phyloP scores from a whole-genome alignment of 2,113 vertebrate species.

The Plotosus lineatus region DNA sequence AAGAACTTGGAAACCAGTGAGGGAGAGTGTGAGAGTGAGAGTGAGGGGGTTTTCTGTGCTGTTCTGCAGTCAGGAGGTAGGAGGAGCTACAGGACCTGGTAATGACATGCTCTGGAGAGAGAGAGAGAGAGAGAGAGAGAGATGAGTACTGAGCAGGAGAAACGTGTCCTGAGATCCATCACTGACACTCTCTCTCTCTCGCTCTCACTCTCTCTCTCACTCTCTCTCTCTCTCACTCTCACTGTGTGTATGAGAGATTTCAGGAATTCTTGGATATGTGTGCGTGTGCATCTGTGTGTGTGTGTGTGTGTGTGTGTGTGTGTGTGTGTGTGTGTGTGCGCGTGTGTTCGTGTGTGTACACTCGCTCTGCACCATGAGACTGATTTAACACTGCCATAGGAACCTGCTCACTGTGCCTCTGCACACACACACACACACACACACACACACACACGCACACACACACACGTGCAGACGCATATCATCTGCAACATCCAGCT shows the following conservation, averaged over 20 bases:
- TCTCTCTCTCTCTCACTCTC: slow-evolving; percentile 28
- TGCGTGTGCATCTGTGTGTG: neutral
- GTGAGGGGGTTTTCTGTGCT: neutral
- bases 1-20: neutral
- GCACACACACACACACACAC: slow-evolving; percentile 15
- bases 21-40: neutral
- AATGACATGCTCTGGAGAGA: slow-evolving; percentile 40
- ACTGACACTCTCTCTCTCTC: slow-evolving; percentile 38
- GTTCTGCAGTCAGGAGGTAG: slow-evolving; percentile 55
- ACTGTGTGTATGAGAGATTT: slow-evolving; percentile 7
- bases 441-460: neutral
- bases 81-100: slow-evolving; percentile 69
- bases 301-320: neutral
- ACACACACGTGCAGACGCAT: slow-evolving; percentile 7
- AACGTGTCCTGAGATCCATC: slow-evolving; percentile 44
- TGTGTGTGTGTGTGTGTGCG: slow-evolving; percentile 8
- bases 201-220: neutral
- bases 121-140: slow-evolving; percentile 53
- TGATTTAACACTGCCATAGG: slow-evolving; percentile 13
- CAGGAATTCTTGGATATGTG: neutral
- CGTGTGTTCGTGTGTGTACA: neutral
- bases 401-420: slow-evolving; percentile 26
- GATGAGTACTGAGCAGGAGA: slow-evolving; percentile 53
- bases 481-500: slow-evolving; percentile 2
- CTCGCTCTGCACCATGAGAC: slow-evolving; percentile 20